Percentiles rank a stretch among this genome's conserved stretches.
These are phyloP conservation scores for Macquaria australasica DNA, from an alignment of 2,113 vertebrate species.

Conservation along the genomic window DNA sequence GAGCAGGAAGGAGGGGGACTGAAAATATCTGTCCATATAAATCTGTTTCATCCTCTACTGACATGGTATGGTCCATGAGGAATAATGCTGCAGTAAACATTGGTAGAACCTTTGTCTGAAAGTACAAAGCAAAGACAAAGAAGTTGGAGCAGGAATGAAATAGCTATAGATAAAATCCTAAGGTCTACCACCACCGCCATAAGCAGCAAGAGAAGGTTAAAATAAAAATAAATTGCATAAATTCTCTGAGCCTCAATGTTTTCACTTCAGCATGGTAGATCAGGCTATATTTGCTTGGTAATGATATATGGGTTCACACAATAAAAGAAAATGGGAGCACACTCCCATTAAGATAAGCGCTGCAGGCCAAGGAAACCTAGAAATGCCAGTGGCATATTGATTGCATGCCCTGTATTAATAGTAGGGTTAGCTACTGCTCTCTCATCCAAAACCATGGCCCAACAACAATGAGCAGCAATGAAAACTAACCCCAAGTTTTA, in stretches of 20 bases:
- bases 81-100: conserved; percentile 40
- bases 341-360: conserved; percentile 79
- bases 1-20: not conserved
- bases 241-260: conserved; percentile 40
- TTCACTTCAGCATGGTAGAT: conserved; percentile 60
- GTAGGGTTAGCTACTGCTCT: conserved; percentile 58
- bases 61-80: conserved; percentile 35
- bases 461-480: conserved; percentile 36
- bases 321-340: conserved; percentile 79
- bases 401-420: conserved; percentile 73
- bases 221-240: conserved; percentile 62
- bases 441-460: conserved; percentile 44
- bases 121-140: conserved; percentile 34
- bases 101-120: conserved; percentile 23
- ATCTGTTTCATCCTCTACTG: conserved; percentile 24
- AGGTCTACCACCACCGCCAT: not conserved
- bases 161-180: conserved; percentile 29
- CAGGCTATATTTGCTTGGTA: conserved; percentile 74
- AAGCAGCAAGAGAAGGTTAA: conserved; percentile 53
- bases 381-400: conserved; percentile 82
- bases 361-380: conserved; percentile 76
- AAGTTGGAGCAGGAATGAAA: conserved; percentile 48
- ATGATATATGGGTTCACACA: conserved; percentile 82
- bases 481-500: conserved; percentile 36
- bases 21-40: conserved; percentile 13